phyloP scores from a whole-genome alignment of 2,888 invertebrate genomes.

The Orchestes rusci region DNA sequence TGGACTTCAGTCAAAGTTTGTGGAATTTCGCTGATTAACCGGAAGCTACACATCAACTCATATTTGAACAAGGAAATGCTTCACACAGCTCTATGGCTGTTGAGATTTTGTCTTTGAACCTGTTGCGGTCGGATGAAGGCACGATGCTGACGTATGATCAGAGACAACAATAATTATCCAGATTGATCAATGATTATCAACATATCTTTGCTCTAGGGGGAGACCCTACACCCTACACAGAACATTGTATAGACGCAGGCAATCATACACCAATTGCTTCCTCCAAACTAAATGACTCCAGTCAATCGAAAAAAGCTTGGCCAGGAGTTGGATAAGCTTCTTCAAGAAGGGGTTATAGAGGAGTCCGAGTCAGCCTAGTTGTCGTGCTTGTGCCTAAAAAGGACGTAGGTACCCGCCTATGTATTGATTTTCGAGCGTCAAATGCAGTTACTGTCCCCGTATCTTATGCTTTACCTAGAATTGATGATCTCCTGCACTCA shows the following conservation, averaged over 20 bases:
- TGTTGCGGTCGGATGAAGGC: neutral
- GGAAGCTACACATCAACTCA: too few relatives aligned
- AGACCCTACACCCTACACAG: neutral
- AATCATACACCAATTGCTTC: neutral
- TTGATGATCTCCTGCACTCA: constrained; percentile 24
- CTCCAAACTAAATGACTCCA: neutral
- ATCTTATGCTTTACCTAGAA: constrained; percentile 21
- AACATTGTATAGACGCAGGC: neutral
- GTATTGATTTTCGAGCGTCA: constrained; percentile 8
- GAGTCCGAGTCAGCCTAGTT: constrained; percentile 1
- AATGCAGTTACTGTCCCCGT: constrained; percentile 20
- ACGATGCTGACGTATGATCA: neutral
- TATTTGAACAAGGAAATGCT: too few relatives aligned
- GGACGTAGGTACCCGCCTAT: constrained; percentile 1
- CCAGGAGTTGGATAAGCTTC: neutral
- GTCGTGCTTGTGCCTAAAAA: constrained; percentile 3
- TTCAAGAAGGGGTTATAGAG: neutral
- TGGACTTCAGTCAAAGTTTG: neutral
- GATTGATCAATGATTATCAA: neutral
- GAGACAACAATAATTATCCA: neutral
- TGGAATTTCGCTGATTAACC: too few relatives aligned
- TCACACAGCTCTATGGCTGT: neutral
- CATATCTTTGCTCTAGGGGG: constrained; percentile 1
- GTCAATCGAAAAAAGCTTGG: neutral
- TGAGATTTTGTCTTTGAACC: neutral